phyloP scores from a whole-genome alignment of 92 coral and sea anemone genomes.

The Hydrozoanthus gracilis region DNA sequence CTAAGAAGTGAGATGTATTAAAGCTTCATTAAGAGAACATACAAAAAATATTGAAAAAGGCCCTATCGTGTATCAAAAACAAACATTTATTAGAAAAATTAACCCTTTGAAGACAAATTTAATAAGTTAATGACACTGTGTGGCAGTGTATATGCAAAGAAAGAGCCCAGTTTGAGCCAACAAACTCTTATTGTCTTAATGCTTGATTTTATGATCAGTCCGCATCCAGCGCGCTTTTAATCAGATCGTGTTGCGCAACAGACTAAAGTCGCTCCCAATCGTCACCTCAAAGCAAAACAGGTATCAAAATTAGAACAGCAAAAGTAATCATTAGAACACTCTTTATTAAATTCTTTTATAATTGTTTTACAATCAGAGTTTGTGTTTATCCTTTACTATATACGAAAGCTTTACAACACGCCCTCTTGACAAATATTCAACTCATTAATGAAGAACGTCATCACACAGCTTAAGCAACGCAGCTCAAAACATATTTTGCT shows the following conservation, averaged over 20 bases:
- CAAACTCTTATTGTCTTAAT: background rate
- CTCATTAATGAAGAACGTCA: conserved; percentile 7
- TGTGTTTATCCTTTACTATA: conserved; percentile 26
- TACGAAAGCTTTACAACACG: conserved; percentile 19
- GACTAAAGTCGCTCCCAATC: too few relatives aligned
- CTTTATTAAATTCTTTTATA: conserved; percentile 27
- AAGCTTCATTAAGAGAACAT: background rate
- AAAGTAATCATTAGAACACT: background rate
- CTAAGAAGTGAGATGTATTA: too few relatives aligned
- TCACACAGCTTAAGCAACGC: conserved; percentile 3
- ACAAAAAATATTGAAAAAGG: background rate
- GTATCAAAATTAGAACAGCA: background rate
- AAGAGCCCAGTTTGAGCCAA: background rate
- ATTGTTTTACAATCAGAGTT: conserved; percentile 18
- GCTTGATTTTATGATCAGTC: background rate
- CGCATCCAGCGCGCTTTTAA: background rate
- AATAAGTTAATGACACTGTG: background rate
- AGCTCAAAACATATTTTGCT: conserved; percentile 8
- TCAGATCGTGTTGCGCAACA: background rate
- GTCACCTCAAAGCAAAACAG: too few relatives aligned
- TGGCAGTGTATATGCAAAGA: background rate
- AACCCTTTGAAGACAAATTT: background rate
- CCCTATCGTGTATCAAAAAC: background rate
- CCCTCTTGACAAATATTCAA: conserved; percentile 20
- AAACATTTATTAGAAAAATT: background rate